Evolutionary conservation across 2,888 invertebrate species (phyloP).

Genomic region (Apamea crenata): DNA sequence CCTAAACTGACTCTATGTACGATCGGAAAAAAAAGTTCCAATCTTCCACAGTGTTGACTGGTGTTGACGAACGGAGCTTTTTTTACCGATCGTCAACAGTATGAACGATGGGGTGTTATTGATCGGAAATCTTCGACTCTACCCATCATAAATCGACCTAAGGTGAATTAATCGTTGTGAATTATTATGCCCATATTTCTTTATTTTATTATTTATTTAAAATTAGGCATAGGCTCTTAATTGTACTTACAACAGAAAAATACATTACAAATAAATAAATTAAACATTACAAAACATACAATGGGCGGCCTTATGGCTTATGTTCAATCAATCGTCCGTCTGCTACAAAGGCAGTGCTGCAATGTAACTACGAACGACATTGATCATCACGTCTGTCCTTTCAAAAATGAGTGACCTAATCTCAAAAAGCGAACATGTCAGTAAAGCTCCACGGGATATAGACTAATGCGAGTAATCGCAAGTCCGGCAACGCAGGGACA

Average conservation of each 20-base stretch:
- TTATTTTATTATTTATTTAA: background rate
- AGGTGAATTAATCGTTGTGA: background rate
- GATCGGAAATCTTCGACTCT: background rate
- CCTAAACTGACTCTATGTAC: no score
- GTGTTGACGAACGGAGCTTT: no score
- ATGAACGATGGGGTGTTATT: no score
- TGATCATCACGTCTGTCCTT: background rate
- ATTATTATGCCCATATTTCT: background rate
- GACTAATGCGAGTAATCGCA: slow-evolving; percentile 31
- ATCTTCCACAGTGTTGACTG: no score
- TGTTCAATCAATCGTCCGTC: background rate
- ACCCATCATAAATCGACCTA: background rate
- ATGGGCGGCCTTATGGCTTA: background rate
- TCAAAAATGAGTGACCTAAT: slow-evolving; percentile 1
- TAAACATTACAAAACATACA: background rate
- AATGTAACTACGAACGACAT: background rate
- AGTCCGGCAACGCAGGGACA: slow-evolving; percentile 77
- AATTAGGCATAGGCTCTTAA: background rate
- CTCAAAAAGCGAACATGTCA: slow-evolving; percentile 7
- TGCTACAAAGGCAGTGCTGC: background rate
- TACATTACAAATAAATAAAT: background rate
- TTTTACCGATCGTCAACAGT: no score
- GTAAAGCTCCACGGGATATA: slow-evolving; percentile 42
- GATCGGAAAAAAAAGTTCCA: no score
- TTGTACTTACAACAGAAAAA: background rate